Percentiles rank a stretch among this genome's conserved stretches.
phyloP scores from a whole-genome alignment of 2,888 invertebrate genomes.

The Xylocampa areola region DNA sequence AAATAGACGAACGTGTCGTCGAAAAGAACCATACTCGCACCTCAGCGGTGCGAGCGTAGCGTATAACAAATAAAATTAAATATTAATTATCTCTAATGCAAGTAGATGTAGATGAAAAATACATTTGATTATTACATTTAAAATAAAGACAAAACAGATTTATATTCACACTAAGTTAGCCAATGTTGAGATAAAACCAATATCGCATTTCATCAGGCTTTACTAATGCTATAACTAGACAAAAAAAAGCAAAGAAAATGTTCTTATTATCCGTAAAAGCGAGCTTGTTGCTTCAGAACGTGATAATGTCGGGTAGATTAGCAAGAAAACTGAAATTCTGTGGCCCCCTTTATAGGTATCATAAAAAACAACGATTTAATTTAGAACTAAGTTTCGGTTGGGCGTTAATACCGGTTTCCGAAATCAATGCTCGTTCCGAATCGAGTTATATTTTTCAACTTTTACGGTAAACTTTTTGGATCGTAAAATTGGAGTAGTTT shows the following conservation, averaged over 20 bases:
- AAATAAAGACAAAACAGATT: slow-evolving; percentile 14
- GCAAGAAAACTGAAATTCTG: slow-evolving; percentile 30
- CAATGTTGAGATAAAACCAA: slow-evolving; percentile 32
- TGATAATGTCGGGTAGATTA: slow-evolving; percentile 38
- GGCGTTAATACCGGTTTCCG: slow-evolving; percentile 42
- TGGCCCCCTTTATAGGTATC: slow-evolving; percentile 19
- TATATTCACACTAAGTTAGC: slow-evolving; percentile 8
- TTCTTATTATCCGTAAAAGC: slow-evolving; percentile 20
- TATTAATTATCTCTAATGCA: neutral
- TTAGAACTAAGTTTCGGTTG: slow-evolving; percentile 34
- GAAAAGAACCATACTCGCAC: no score
- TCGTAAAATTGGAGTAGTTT: slow-evolving; percentile 52
- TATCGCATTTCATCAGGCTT: slow-evolving; percentile 28
- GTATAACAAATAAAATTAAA: no score
- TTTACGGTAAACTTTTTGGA: slow-evolving; percentile 31
- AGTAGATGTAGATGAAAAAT: slow-evolving; percentile 6
- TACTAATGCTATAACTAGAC: slow-evolving; percentile 19
- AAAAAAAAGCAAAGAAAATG: slow-evolving; percentile 8
- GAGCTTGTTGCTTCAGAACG: slow-evolving; percentile 37
- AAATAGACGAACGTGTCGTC: no score
- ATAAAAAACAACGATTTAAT: slow-evolving; percentile 45
- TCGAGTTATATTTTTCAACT: slow-evolving; percentile 44
- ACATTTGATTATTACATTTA: neutral
- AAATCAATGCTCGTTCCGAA: slow-evolving; percentile 44
- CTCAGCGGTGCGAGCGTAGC: no score